Evolutionary conservation across 2,113 vertebrate genomes (phyloP).

Genomic region (Nothoprocta perdicaria): DNA sequence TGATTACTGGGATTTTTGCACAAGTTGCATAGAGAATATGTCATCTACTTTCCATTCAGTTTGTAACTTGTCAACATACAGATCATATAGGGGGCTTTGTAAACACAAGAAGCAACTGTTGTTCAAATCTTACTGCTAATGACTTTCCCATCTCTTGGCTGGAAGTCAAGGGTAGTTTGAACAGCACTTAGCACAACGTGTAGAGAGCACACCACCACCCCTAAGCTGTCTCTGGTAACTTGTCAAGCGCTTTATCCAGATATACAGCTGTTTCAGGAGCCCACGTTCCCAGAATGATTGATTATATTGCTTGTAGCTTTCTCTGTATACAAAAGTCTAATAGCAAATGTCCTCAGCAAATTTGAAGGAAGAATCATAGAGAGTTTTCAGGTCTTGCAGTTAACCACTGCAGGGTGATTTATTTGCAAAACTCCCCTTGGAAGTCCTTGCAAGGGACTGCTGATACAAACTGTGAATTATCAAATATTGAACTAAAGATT

Average conservation of each 20-base stretch:
- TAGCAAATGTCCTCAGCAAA: background rate
- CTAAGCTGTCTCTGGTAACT: slow-evolving; percentile 32
- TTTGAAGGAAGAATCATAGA: background rate
- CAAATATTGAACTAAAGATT: background rate
- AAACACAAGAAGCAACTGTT: slow-evolving; percentile 56
- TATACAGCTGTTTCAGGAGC: background rate
- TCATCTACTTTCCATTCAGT: background rate
- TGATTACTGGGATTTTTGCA: background rate
- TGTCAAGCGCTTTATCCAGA: slow-evolving; percentile 10
- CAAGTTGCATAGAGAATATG: background rate
- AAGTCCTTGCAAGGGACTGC: background rate
- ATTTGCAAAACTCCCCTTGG: background rate
- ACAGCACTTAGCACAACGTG: background rate
- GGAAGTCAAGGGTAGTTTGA: slow-evolving; percentile 41
- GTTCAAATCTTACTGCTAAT: slow-evolving; percentile 36
- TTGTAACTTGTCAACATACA: slow-evolving; percentile 14
- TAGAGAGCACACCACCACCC: slow-evolving; percentile 29
- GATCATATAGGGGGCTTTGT: background rate
- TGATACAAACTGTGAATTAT: slow-evolving; percentile 10
- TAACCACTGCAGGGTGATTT: background rate
- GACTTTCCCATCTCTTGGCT: slow-evolving; percentile 68
- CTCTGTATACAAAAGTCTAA: background rate
- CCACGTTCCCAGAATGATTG: background rate
- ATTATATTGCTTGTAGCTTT: background rate
- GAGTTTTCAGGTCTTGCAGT: background rate